phyloP scores from a whole-genome alignment of 1,140 invertebrate genomes.

The Bombus pyrosoma region DNA sequence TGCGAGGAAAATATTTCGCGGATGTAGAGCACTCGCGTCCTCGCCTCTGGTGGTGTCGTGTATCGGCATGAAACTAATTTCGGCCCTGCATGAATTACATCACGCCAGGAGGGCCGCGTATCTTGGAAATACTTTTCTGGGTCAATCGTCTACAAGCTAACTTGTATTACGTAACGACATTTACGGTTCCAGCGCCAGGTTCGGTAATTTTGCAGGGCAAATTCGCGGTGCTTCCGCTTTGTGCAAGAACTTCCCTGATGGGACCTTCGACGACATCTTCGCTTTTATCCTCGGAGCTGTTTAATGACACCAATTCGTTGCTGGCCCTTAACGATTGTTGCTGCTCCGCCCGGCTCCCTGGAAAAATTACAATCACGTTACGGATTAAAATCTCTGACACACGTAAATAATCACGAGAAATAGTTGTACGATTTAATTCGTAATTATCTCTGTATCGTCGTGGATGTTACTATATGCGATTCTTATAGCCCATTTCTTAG shows the following conservation, averaged over 20 bases:
- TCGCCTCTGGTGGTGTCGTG: not conserved
- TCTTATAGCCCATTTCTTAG: no score
- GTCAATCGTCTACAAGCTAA: slow-evolving; percentile 14
- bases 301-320: slow-evolving; percentile 65
- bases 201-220: slow-evolving; percentile 88
- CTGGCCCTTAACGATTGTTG: slow-evolving; percentile 71
- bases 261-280: slow-evolving; percentile 71
- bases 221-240: slow-evolving; percentile 87
- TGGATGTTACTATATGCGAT: no score
- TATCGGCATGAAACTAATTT: slow-evolving; percentile 39
- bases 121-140: slow-evolving; percentile 44
- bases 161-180: slow-evolving; percentile 70
- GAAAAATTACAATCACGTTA: slow-evolving; percentile 38
- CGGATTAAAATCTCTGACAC: not conserved
- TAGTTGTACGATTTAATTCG: not conserved
- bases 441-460: no score
- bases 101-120: slow-evolving; percentile 3
- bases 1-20: not conserved
- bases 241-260: slow-evolving; percentile 85
- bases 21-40: not conserved
- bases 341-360: slow-evolving; percentile 76
- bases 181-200: slow-evolving; percentile 88
- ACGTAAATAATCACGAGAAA: not conserved
- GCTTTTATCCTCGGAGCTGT: slow-evolving; percentile 61
- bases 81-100: slow-evolving; percentile 30